These are phyloP conservation scores for Micromesistius poutassou DNA, from an alignment of 2,797 vertebrate species.

Conservation along the genomic window DNA sequence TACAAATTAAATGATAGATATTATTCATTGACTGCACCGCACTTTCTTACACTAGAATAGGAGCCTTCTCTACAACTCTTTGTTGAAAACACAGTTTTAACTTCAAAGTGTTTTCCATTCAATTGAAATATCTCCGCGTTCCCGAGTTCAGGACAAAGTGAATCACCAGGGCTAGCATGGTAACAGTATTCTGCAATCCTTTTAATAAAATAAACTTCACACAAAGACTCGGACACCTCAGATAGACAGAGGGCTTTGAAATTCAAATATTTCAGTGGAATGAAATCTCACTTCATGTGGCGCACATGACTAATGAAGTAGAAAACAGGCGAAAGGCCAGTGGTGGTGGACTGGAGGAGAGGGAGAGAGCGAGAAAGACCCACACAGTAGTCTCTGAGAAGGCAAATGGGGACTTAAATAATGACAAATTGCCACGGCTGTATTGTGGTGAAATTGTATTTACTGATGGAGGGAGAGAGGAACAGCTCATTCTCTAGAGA, in stretches of 20 bases:
- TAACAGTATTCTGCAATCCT: neutral
- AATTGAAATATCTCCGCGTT: neutral
- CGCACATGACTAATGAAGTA: constrained; percentile 63
- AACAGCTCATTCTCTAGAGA: constrained; percentile 66
- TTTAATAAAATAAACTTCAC: neutral
- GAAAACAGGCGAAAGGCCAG: constrained; percentile 54
- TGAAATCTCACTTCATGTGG: constrained; percentile 32
- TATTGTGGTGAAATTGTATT: constrained; percentile 71
- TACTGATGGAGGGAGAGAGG: constrained; percentile 64
- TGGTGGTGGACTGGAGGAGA: constrained; percentile 39
- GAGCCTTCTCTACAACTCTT: neutral
- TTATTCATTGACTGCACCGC: neutral
- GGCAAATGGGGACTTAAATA: constrained; percentile 71
- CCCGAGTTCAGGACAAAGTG: neutral
- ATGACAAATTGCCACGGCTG: constrained; percentile 68
- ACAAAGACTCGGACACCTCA: neutral
- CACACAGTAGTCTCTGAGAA: constrained; percentile 42
- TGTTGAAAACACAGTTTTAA: neutral
- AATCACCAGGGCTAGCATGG: neutral
- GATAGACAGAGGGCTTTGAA: constrained; percentile 19
- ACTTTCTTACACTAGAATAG: neutral
- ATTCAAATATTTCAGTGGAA: constrained; percentile 28
- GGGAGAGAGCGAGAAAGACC: constrained; percentile 52
- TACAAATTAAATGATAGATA: neutral
- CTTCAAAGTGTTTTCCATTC: neutral